Percentiles rank a stretch among this genome's conserved stretches.
Evolutionary conservation across 2,113 vertebrate species (phyloP).

Genomic region (Dascyllus trimaculatus): DNA sequence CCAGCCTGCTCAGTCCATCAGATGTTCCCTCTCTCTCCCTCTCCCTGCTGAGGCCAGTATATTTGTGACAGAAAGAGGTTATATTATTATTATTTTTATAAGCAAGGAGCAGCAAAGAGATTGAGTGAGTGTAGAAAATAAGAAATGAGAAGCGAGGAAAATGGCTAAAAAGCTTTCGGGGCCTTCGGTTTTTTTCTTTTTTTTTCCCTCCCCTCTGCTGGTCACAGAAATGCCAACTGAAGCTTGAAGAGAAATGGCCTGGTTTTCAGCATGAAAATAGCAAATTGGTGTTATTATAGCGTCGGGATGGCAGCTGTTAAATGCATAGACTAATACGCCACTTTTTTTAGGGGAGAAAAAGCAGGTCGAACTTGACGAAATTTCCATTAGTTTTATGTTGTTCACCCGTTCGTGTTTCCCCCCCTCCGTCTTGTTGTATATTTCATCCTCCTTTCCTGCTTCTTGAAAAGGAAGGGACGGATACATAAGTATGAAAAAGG

Average conservation of each 20-base stretch:
- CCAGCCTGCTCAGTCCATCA: constrained; percentile 17
- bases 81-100: constrained; percentile 35
- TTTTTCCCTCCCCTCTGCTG: not conserved
- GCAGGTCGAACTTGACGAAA: constrained; percentile 6
- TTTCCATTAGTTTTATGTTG: not conserved
- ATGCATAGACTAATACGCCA: constrained; percentile 19
- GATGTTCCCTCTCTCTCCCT: constrained; percentile 1
- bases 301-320: constrained; percentile 17
- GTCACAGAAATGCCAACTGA: constrained; percentile 21
- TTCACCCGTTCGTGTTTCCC: constrained; percentile 2
- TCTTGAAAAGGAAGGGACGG: not conserved
- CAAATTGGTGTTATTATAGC: constrained; percentile 4
- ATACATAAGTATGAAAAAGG: constrained; percentile 29
- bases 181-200: not conserved
- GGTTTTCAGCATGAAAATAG: constrained; percentile 21
- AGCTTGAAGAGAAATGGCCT: constrained; percentile 16
- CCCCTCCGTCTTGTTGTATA: not conserved
- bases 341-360: constrained; percentile 3
- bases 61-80: constrained; percentile 47
- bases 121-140: constrained; percentile 38
- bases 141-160: constrained; percentile 37
- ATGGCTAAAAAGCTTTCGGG: constrained; percentile 30
- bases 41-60: constrained; percentile 13
- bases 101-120: constrained; percentile 24
- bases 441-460: not conserved